phyloP scores from a whole-genome alignment of 2,888 invertebrate genomes.

The Caenorhabditis doughertyi region DNA sequence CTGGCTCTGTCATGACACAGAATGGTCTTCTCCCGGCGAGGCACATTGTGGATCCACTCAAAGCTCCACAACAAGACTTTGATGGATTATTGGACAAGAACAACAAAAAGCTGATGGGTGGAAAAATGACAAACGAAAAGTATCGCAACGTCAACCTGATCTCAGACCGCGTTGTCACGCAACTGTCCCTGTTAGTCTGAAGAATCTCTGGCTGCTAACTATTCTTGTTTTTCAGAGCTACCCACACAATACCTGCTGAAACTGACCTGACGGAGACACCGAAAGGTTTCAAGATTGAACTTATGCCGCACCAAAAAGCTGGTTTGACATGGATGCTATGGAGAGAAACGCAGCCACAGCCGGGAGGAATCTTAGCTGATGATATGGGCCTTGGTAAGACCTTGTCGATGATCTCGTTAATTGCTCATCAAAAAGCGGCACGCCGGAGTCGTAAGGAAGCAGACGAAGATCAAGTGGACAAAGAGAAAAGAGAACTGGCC shows the following conservation, averaged over 20 bases:
- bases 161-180: slow-evolving; percentile 71
- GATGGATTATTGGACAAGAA: slow-evolving; percentile 50
- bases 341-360: slow-evolving; percentile 91
- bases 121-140: slow-evolving; percentile 80
- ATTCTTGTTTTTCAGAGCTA: slow-evolving; percentile 63
- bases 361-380: slow-evolving; percentile 90
- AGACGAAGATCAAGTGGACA: slow-evolving; percentile 61
- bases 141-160: slow-evolving; percentile 63
- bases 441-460: slow-evolving; percentile 56
- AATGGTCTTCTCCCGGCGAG: slow-evolving; percentile 44
- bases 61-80: slow-evolving; percentile 27
- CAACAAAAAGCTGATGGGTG: slow-evolving; percentile 78
- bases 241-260: slow-evolving; percentile 68
- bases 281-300: slow-evolving; percentile 72
- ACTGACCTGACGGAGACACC: slow-evolving; percentile 73
- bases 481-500: slow-evolving; percentile 57
- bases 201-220: neutral
- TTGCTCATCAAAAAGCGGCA: slow-evolving; percentile 83
- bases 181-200: slow-evolving; percentile 71
- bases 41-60: slow-evolving; percentile 37
- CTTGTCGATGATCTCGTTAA: slow-evolving; percentile 84
- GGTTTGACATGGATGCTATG: slow-evolving; percentile 93
- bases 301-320: slow-evolving; percentile 83
- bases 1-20: slow-evolving; percentile 6
- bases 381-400: slow-evolving; percentile 85